These are phyloP conservation scores for Oreocharis arfaki DNA, from an alignment of 2,113 vertebrate genomes.

Conservation along the genomic window DNA sequence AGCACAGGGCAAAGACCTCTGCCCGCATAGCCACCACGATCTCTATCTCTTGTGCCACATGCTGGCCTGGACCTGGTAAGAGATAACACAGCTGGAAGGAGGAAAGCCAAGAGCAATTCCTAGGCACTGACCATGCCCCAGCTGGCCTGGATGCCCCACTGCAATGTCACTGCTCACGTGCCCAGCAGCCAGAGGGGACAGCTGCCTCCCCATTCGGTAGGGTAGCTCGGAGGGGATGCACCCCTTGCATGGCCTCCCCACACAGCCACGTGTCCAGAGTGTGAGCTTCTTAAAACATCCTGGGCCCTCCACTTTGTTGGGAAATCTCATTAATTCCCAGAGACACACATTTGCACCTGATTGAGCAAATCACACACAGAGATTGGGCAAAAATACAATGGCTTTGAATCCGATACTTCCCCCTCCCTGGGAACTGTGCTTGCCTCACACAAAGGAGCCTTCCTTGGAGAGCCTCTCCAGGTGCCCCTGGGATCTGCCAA, in stretches of 20 bases:
- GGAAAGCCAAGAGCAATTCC: not conserved
- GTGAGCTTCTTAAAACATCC: not conserved
- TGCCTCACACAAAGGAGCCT: not conserved
- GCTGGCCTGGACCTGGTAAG: not conserved
- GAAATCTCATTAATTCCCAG: not conserved
- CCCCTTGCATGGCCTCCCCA: not conserved
- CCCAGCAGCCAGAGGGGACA: not conserved
- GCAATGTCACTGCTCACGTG: not conserved
- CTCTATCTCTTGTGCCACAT: not conserved
- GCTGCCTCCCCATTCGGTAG: not conserved
- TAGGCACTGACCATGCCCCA: not conserved
- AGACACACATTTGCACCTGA: not conserved
- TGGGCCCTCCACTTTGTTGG: fast-evolving
- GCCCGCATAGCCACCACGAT: not conserved
- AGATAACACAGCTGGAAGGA: not conserved
- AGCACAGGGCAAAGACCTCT: not conserved
- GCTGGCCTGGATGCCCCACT: not conserved
- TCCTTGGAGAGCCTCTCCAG: not conserved
- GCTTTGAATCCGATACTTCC: not conserved
- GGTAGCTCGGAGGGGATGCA: not conserved
- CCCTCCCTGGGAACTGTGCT: not conserved
- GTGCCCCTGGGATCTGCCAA: not conserved
- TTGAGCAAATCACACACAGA: not conserved
- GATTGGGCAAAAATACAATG: not conserved
- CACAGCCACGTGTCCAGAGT: fast-evolving